Percentiles rank a stretch among this genome's conserved stretches.
phyloP scores from a whole-genome alignment of 1,140 invertebrate genomes.

The Zaprionus tsacasi region DNA sequence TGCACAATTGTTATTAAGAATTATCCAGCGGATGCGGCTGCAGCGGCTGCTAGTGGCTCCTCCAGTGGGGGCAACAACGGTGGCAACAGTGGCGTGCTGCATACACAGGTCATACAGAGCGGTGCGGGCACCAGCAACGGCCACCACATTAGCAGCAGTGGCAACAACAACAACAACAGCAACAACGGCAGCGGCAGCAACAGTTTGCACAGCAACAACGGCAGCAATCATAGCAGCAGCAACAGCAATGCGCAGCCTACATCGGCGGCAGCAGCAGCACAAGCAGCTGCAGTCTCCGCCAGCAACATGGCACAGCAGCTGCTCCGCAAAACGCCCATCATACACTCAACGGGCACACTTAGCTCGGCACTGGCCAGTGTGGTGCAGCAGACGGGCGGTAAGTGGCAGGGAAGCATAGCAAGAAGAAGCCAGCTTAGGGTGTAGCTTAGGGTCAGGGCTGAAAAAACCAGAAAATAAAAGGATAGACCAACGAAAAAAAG shows the following conservation, averaged over 20 bases:
- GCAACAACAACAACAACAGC: conserved; percentile 38
- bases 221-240: conserved; percentile 36
- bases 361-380: conserved; percentile 68
- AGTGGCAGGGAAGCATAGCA: conserved; percentile 4
- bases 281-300: conserved; percentile 17
- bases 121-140: conserved; percentile 73
- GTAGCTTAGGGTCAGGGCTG: neutral
- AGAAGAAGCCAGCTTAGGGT: no score
- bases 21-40: conserved; percentile 60
- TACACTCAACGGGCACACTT: conserved; percentile 71
- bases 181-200: conserved; percentile 21
- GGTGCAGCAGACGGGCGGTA: conserved; percentile 68
- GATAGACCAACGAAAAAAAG: no score
- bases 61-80: conserved; percentile 3
- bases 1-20: conserved; percentile 80
- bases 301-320: conserved; percentile 65
- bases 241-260: conserved; percentile 15
- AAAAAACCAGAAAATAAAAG: no score
- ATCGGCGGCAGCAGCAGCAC: conserved; percentile 32
- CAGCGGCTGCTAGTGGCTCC: conserved; percentile 44
- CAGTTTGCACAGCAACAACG: conserved; percentile 25
- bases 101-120: conserved; percentile 80
- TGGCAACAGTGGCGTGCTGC: conserved; percentile 48
- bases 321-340: conserved; percentile 78
- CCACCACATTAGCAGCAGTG: conserved; percentile 33